Conservation (phyloP, 2,888 invertebrate genomes). For the Callyntrura guangdongensis region DNA sequence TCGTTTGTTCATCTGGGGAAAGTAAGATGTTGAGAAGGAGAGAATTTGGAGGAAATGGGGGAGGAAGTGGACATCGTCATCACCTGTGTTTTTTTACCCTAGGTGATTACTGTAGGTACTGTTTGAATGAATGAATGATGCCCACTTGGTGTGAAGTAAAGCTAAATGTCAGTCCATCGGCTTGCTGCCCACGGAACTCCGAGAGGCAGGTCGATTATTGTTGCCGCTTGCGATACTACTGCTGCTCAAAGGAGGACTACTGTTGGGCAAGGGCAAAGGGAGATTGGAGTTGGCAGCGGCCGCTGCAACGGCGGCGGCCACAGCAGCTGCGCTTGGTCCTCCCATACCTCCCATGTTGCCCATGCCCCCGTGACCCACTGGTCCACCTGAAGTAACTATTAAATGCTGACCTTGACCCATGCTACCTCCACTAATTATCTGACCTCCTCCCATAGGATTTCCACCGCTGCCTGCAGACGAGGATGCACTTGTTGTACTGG, state of each 20-base stretch:
- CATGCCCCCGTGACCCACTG: constrained; percentile 79
- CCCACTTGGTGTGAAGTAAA: constrained; percentile 85
- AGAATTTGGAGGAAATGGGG: neutral
- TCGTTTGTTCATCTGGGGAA: neutral
- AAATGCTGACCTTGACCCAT: constrained; percentile 80
- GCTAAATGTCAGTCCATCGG: constrained; percentile 85
- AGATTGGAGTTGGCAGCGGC: constrained; percentile 81
- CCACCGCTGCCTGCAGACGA: constrained; percentile 79
- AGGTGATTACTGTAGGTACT: constrained; percentile 84
- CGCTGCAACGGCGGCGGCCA: constrained; percentile 81
- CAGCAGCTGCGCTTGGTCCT: constrained; percentile 82
- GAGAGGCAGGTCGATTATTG: constrained; percentile 84
- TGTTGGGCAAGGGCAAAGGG: constrained; percentile 72
- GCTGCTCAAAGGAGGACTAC: constrained; percentile 82
- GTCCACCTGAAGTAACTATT: constrained; percentile 73
- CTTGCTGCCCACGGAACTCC: constrained; percentile 83
- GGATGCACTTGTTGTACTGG: constrained; percentile 82
- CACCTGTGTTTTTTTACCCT: constrained; percentile 77
- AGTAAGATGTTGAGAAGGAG: constrained; percentile 26
- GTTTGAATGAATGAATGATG: constrained; percentile 84
- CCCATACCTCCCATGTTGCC: constrained; percentile 82
- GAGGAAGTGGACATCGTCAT: constrained; percentile 59
- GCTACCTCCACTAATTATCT: constrained; percentile 80
- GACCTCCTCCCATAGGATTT: constrained; percentile 79
- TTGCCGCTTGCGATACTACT: constrained; percentile 81